Evolutionary conservation across 2,888 invertebrate genomes (phyloP).

Genomic region (Heliconius sara): DNA sequence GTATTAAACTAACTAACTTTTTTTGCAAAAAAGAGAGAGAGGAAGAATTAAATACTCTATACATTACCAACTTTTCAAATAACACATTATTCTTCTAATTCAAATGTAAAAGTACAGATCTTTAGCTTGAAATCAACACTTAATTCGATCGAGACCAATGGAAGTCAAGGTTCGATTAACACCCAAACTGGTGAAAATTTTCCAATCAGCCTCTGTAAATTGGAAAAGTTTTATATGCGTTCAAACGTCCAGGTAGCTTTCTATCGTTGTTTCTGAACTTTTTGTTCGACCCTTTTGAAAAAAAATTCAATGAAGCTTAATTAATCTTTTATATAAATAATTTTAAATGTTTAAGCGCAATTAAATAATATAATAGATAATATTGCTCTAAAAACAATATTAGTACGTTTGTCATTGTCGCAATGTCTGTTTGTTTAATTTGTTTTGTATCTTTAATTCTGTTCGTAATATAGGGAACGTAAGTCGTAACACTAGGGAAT

Average conservation of each 20-base stretch:
- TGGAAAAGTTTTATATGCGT: constrained; percentile 84
- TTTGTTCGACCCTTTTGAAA: constrained; percentile 61
- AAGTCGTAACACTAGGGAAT: too few species aligned
- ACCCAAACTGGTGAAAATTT: constrained; percentile 81
- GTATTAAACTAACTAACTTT: too few species aligned
- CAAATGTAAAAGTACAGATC: constrained; percentile 38
- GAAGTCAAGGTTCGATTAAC: constrained; percentile 80
- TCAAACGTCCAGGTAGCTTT: constrained; percentile 82
- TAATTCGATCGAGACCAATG: constrained; percentile 70
- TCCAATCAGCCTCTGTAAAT: constrained; percentile 83
- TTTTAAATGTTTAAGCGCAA: background rate
- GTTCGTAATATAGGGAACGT: too few species aligned
- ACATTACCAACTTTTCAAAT: too few species aligned
- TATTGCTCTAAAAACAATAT: background rate
- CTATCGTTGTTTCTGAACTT: constrained; percentile 74
- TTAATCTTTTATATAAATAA: constrained; percentile 23
- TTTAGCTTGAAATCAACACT: constrained; percentile 56
- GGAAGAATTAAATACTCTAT: too few species aligned
- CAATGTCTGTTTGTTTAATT: background rate
- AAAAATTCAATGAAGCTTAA: constrained; percentile 46
- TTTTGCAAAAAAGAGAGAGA: too few species aligned
- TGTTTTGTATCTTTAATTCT: too few species aligned
- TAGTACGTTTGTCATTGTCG: background rate
- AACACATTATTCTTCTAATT: too few species aligned
- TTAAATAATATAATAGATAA: background rate